These are phyloP conservation scores for Acrocephalus scirpaceus DNA, from an alignment of 2,797 vertebrate species.

Conservation along the genomic window DNA sequence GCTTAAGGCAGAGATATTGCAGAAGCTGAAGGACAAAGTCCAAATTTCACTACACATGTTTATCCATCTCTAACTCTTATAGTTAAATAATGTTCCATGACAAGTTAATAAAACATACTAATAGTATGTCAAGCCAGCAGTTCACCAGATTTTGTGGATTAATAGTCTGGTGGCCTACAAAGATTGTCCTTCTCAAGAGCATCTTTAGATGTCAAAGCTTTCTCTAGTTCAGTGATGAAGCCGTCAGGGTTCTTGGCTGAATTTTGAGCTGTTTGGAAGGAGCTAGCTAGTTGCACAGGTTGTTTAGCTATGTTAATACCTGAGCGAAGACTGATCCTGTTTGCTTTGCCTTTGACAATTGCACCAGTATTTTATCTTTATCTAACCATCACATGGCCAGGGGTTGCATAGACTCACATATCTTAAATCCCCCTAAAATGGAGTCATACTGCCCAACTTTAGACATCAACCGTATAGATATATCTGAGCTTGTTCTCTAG, in stretches of 20 bases:
- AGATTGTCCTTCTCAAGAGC: not conserved
- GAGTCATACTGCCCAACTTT: not conserved
- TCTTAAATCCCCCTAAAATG: not conserved
- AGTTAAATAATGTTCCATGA: not conserved
- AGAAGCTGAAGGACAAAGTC: not conserved
- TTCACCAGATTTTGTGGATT: not conserved
- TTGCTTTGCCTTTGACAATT: not conserved
- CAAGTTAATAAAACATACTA: not conserved
- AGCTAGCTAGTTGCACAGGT: not conserved
- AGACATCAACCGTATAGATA: not conserved
- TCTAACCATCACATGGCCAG: not conserved
- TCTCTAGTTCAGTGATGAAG: not conserved
- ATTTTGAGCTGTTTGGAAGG: not conserved
- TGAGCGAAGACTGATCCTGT: not conserved
- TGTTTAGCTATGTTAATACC: not conserved
- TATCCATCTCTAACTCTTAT: not conserved
- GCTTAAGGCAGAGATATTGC: not conserved
- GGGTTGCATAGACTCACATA: not conserved
- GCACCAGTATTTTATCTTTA: not conserved
- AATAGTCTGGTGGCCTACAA: not conserved
- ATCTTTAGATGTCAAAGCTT: not conserved
- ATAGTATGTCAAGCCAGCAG: not conserved
- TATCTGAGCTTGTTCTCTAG: not conserved
- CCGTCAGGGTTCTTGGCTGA: not conserved
- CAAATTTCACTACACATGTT: not conserved